These are phyloP conservation scores for Gadopsis marmoratus DNA, from an alignment of 2,797 vertebrate species.

Conservation along the genomic window DNA sequence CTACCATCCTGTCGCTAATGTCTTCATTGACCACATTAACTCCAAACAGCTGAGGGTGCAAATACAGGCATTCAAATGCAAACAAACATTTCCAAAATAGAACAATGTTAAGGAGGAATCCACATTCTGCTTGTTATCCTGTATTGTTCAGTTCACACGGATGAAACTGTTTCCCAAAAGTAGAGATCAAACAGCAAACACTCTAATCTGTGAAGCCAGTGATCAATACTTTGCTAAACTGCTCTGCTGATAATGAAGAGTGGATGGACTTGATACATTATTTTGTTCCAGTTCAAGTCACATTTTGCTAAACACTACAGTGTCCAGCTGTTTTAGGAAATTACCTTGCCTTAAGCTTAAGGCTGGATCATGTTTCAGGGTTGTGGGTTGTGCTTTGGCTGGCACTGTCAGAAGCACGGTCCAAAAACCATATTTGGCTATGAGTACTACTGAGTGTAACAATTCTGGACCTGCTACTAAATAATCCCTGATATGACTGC, in stretches of 20 bases:
- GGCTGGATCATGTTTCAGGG: no score
- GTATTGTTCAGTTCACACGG: not conserved
- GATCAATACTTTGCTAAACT: not conserved
- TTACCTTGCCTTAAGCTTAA: no score
- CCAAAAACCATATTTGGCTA: no score
- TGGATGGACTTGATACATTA: not conserved
- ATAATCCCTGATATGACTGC: no score
- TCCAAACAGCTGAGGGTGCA: not conserved
- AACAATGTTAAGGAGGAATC: not conserved
- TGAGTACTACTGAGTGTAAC: no score
- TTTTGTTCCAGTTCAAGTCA: not conserved
- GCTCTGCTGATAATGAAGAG: not conserved
- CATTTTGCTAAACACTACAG: not conserved
- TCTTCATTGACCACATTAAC: not conserved
- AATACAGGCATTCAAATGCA: not conserved
- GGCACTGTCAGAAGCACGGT: no score
- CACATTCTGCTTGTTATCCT: not conserved
- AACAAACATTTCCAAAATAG: not conserved
- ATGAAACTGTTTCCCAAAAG: not conserved
- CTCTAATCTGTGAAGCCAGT: conserved; percentile 10
- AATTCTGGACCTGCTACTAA: no score
- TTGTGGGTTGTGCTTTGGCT: no score
- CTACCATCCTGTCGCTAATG: not conserved
- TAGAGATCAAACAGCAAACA: not conserved
- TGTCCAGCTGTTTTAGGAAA: no score